Evolutionary conservation across 2,113 vertebrate species (phyloP).

Genomic region (Dasyornis broadbenti): DNA sequence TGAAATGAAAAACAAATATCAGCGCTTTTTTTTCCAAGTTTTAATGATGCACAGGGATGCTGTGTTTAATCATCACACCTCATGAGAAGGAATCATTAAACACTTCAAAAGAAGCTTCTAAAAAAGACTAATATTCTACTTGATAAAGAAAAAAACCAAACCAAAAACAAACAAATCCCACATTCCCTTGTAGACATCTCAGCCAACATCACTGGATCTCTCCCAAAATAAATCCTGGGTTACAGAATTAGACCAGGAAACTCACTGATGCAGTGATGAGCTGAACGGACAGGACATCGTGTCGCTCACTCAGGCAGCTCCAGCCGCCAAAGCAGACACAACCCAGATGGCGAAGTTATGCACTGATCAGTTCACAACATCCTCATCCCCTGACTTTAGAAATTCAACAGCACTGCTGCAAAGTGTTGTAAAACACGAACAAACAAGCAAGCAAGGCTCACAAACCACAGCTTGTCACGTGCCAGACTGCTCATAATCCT

Average conservation of each 20-base stretch:
- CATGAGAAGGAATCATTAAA: neutral
- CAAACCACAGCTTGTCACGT: neutral
- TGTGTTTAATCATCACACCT: neutral
- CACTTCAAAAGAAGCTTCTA: neutral
- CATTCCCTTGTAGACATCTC: neutral
- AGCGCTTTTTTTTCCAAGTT: neutral
- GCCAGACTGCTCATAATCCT: neutral
- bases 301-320: neutral
- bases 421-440: neutral
- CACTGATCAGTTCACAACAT: neutral
- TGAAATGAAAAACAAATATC: neutral
- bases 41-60: neutral
- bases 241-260: neutral
- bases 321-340: neutral
- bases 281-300: rapidly evolving
- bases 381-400: neutral
- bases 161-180: neutral
- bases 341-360: neutral
- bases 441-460: neutral
- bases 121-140: neutral
- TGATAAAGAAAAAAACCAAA: neutral
- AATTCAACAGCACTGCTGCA: neutral
- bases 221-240: neutral
- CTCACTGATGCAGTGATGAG: neutral
- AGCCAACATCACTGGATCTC: neutral